These are phyloP conservation scores for Triplophysa dalaica DNA, from an alignment of 2,113 vertebrate genomes.

Conservation along the genomic window DNA sequence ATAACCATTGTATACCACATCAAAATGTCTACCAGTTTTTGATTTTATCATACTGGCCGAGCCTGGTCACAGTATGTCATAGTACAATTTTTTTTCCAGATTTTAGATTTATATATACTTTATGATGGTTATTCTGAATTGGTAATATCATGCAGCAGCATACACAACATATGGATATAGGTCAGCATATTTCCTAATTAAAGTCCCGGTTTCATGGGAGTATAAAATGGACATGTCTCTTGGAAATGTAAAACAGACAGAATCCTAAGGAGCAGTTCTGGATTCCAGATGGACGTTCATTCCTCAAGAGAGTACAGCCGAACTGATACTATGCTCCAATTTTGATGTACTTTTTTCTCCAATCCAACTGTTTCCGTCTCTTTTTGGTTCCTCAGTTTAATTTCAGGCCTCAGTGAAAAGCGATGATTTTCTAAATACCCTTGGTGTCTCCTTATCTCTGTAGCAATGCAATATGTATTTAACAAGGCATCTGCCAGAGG, in stretches of 20 bases:
- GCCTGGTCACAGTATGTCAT: too few species aligned
- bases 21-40: too few species aligned
- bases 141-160: neutral
- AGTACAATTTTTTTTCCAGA: too few species aligned
- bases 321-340: slow-evolving; percentile 22
- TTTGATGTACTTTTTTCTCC: slow-evolving; percentile 22
- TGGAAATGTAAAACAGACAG: slow-evolving; percentile 1
- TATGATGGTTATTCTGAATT: neutral
- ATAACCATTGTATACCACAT: too few species aligned
- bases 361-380: slow-evolving; percentile 34
- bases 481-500: slow-evolving; percentile 51
- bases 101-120: too few species aligned
- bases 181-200: neutral
- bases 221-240: neutral
- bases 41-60: too few species aligned
- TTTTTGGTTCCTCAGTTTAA: slow-evolving; percentile 62
- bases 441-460: slow-evolving; percentile 48
- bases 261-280: neutral
- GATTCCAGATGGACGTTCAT: slow-evolving; percentile 20
- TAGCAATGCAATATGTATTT: slow-evolving; percentile 49
- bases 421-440: slow-evolving; percentile 55
- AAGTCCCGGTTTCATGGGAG: neutral
- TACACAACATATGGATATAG: neutral
- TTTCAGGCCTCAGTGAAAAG: slow-evolving; percentile 65
- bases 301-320: slow-evolving; percentile 29